These are phyloP conservation scores for Caenorhabditis macrosperma DNA, from an alignment of 2,888 invertebrate genomes.

Conservation along the genomic window DNA sequence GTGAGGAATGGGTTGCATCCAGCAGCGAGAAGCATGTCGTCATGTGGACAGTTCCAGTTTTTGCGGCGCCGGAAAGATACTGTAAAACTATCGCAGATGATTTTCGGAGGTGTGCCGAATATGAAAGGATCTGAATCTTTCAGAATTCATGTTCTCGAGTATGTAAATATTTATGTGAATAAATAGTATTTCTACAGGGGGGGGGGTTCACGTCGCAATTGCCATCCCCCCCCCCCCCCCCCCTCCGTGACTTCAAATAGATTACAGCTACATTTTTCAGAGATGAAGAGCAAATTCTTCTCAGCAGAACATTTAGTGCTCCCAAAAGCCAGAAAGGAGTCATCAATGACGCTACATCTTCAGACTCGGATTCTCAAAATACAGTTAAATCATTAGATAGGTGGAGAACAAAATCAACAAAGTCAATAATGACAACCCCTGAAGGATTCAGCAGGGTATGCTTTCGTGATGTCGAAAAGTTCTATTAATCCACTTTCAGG, in stretches of 20 bases:
- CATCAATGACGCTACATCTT: conserved; percentile 28
- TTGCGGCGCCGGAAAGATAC: conserved; percentile 49
- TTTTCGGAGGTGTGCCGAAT: conserved; percentile 73
- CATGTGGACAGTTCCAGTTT: conserved; percentile 54
- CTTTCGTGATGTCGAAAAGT: background rate
- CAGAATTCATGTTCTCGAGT: conserved; percentile 73
- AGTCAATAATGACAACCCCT: conserved; percentile 56
- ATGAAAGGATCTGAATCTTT: conserved; percentile 66
- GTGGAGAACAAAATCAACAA: conserved; percentile 28
- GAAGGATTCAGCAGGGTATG: conserved; percentile 41
- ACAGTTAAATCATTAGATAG: conserved; percentile 73
- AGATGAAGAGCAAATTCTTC: conserved; percentile 63
- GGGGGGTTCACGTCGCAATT: too few relatives aligned
- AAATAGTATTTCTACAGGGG: too few relatives aligned
- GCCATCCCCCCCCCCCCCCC: too few relatives aligned
- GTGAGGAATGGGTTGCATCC: conserved; percentile 20
- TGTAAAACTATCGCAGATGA: conserved; percentile 60
- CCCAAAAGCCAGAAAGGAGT: conserved; percentile 38
- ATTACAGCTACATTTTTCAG: conserved; percentile 51
- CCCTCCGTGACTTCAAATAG: conserved; percentile 12
- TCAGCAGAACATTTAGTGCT: conserved; percentile 71
- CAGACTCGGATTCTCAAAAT: conserved; percentile 69
- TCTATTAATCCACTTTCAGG: background rate
- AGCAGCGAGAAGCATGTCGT: background rate
- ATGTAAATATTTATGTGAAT: background rate